Percentiles rank a stretch among this genome's conserved stretches.
Conservation (phyloP, 2,888 invertebrate genomes). For the Pyrocoelia pectoralis region DNA sequence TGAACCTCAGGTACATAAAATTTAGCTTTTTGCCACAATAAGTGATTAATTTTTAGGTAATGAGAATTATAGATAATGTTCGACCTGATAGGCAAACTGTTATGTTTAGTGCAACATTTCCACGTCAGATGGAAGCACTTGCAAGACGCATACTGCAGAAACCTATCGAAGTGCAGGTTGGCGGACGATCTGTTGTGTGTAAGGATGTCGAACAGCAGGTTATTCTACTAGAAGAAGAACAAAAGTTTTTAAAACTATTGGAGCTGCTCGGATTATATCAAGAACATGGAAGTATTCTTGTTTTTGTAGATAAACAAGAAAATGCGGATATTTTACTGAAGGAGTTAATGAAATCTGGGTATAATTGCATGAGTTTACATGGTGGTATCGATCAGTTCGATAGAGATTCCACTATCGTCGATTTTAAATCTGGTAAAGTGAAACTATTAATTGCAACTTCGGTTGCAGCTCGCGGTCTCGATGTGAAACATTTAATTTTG, state of each 20-base stretch:
- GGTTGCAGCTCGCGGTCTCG: slow-evolving; percentile 97
- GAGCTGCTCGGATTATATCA: slow-evolving; percentile 97
- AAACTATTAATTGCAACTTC: slow-evolving; percentile 96
- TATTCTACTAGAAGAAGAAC: slow-evolving; percentile 92
- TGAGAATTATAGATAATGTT: slow-evolving; percentile 97
- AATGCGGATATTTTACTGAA: slow-evolving; percentile 93
- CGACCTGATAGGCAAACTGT: slow-evolving; percentile 97
- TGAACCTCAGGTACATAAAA: slow-evolving; percentile 77
- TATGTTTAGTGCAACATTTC: slow-evolving; percentile 99
- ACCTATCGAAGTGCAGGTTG: slow-evolving; percentile 97
- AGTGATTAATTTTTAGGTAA: slow-evolving; percentile 78
- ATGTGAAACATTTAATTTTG: slow-evolving; percentile 96
- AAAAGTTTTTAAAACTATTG: slow-evolving; percentile 95
- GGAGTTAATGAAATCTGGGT: slow-evolving; percentile 95
- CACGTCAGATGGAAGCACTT: slow-evolving; percentile 98
- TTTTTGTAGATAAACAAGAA: slow-evolving; percentile 99
- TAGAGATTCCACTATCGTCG: slow-evolving; percentile 95
- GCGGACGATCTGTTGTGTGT: slow-evolving; percentile 96
- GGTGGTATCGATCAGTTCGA: slow-evolving; percentile 99
- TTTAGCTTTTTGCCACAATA: no score
- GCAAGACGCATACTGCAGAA: slow-evolving; percentile 92
- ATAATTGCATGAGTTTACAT: slow-evolving; percentile 96
- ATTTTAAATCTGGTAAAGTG: slow-evolving; percentile 87
- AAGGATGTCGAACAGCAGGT: slow-evolving; percentile 97
- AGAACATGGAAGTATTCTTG: slow-evolving; percentile 90